These are phyloP conservation scores for Enteromius fasciolatus DNA, from an alignment of 2,797 vertebrate genomes.

Conservation along the genomic window DNA sequence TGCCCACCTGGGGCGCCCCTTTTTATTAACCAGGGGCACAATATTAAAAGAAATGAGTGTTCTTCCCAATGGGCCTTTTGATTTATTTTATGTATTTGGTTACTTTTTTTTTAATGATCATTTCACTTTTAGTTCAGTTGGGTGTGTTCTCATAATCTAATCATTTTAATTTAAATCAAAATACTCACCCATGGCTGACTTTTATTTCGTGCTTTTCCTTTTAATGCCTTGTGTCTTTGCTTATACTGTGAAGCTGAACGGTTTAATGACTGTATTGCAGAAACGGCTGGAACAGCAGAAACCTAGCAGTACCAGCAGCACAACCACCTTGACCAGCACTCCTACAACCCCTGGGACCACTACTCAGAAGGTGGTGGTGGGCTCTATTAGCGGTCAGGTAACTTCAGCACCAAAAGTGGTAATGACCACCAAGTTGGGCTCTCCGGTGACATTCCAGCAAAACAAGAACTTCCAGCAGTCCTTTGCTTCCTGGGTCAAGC, in stretches of 20 bases:
- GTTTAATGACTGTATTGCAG: slow-evolving; percentile 68
- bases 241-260: neutral
- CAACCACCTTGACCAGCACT: slow-evolving; percentile 72
- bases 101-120: neutral
- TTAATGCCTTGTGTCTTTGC: neutral
- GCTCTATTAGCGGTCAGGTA: slow-evolving; percentile 79
- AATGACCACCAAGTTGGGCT: slow-evolving; percentile 89
- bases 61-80: slow-evolving; percentile 48
- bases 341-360: slow-evolving; percentile 75
- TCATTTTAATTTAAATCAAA: neutral
- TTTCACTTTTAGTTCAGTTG: neutral
- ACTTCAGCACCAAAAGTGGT: slow-evolving; percentile 91
- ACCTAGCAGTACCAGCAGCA: slow-evolving; percentile 68
- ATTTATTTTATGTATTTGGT: neutral
- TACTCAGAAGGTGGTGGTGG: slow-evolving; percentile 83
- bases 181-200: neutral
- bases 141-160: neutral
- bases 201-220: neutral
- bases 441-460: slow-evolving; percentile 93
- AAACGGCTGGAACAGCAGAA: slow-evolving; percentile 95
- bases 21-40: slow-evolving; percentile 23
- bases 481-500: slow-evolving; percentile 97
- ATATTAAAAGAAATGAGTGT: slow-evolving; percentile 5
- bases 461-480: slow-evolving; percentile 98
- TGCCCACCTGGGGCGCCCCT: slow-evolving; percentile 46